These are phyloP conservation scores for Potorous gilbertii DNA, from an alignment of 2,797 vertebrate species.

Conservation along the genomic window DNA sequence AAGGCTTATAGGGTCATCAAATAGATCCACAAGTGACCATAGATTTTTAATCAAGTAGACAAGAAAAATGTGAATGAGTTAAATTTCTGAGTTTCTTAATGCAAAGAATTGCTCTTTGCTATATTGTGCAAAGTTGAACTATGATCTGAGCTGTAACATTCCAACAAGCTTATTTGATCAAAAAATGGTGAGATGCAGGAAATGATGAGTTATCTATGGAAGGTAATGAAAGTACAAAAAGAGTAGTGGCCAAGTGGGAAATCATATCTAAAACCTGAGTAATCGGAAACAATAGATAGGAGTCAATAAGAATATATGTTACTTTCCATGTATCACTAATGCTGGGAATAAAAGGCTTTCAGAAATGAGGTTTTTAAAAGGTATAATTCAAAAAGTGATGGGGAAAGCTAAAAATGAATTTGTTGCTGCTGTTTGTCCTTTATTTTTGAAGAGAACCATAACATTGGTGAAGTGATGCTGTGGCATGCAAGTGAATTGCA, in stretches of 20 bases:
- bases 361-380: neutral
- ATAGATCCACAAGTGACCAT: slow-evolving; percentile 59
- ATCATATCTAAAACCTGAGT: neutral
- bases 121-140: slow-evolving; percentile 26
- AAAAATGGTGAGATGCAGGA: slow-evolving; percentile 20
- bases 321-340: neutral
- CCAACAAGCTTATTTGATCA: neutral
- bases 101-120: slow-evolving; percentile 19
- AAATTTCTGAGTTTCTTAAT: neutral
- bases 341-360: neutral
- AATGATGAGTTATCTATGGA: neutral
- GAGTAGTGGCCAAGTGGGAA: neutral
- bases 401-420: neutral
- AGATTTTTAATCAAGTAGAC: slow-evolving; percentile 34
- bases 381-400: neutral
- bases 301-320: neutral
- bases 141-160: neutral
- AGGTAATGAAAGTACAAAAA: slow-evolving; percentile 8
- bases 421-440: no score
- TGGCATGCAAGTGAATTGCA: no score
- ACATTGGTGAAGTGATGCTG: no score
- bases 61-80: slow-evolving; percentile 3
- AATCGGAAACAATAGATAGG: neutral
- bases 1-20: slow-evolving; percentile 64
- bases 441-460: no score